These are phyloP conservation scores for Sphaeridia pumilis DNA, from an alignment of 2,888 invertebrate genomes.

Conservation along the genomic window DNA sequence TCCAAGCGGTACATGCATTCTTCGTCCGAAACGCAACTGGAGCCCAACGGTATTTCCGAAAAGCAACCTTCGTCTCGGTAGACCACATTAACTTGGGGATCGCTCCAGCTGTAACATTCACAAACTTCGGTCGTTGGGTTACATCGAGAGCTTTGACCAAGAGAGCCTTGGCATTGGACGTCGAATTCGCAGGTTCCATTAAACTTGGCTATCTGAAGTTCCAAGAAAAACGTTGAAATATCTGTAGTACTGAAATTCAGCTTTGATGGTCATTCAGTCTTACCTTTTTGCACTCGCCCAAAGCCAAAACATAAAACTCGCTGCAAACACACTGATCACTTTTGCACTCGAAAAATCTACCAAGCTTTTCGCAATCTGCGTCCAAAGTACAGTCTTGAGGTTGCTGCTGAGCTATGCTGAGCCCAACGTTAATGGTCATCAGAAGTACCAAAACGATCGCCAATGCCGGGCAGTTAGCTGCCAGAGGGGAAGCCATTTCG, in stretches of 20 bases:
- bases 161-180: neutral
- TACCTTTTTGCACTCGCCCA: neutral
- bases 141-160: neutral
- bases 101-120: neutral
- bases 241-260: neutral
- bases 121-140: neutral
- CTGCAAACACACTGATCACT: neutral
- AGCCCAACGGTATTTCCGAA: neutral
- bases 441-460: too few relatives aligned
- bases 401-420: too few relatives aligned
- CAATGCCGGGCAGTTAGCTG: too few relatives aligned
- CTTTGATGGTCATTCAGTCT: neutral
- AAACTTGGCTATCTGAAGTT: neutral
- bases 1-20: neutral
- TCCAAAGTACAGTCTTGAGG: neutral
- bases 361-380: neutral
- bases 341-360: neutral
- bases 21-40: neutral
- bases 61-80: neutral
- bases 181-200: neutral
- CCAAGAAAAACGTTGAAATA: too few relatives aligned
- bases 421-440: too few relatives aligned
- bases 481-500: too few relatives aligned
- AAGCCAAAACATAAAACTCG: neutral
- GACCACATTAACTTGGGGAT: neutral